Percentiles rank a stretch among this genome's conserved stretches.
Conservation (phyloP, 2,888 invertebrate species). For the Epinotia demarniana region DNA sequence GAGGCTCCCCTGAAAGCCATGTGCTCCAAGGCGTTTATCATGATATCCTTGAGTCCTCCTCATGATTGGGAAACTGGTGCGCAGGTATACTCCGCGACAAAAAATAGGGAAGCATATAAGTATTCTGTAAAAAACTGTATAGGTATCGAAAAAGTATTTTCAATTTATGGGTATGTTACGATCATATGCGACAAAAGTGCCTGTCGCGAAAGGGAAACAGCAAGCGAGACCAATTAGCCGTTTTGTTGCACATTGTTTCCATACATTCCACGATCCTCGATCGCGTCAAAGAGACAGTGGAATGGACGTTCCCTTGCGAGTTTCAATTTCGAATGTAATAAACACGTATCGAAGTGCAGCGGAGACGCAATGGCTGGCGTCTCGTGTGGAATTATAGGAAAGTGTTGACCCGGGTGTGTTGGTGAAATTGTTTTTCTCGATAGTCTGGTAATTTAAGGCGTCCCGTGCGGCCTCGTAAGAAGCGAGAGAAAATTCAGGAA, state of each 20-base stretch:
- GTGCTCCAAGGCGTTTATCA: too few species aligned
- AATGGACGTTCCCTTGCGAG: constrained; percentile 21
- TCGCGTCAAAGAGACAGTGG: constrained; percentile 20
- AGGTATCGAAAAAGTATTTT: too few species aligned
- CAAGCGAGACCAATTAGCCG: constrained; percentile 24
- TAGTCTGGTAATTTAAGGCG: not conserved
- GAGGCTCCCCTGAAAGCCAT: too few species aligned
- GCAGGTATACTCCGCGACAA: too few species aligned
- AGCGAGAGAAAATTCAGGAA: too few species aligned
- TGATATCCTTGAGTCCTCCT: too few species aligned
- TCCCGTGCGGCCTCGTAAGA: too few species aligned
- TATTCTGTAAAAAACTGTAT: too few species aligned
- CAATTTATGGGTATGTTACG: too few species aligned
- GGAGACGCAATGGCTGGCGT: constrained; percentile 12
- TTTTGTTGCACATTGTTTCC: constrained; percentile 30
- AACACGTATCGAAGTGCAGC: constrained; percentile 37
- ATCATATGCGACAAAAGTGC: not conserved
- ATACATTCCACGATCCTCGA: constrained; percentile 14
- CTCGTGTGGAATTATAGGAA: constrained; percentile 19
- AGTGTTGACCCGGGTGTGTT: constrained; percentile 16
- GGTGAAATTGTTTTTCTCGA: constrained; percentile 19
- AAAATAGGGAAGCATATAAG: too few species aligned
- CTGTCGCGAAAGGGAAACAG: constrained; percentile 1
- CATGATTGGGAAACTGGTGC: too few species aligned
- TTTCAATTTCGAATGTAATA: constrained; percentile 42